phyloP scores from a whole-genome alignment of 64 coral and sea anemone species.

The Montipora sp. region DNA sequence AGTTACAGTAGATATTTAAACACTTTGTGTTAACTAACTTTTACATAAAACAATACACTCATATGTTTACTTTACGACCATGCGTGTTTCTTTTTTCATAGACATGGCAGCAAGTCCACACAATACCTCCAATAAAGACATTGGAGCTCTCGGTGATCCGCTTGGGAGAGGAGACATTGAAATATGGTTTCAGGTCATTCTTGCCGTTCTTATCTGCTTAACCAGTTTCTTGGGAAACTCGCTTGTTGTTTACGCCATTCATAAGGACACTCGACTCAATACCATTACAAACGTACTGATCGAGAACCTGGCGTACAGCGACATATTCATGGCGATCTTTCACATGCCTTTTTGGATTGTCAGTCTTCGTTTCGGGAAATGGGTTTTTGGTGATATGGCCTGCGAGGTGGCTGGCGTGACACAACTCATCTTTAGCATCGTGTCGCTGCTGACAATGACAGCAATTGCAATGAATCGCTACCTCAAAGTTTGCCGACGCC shows the following conservation, averaged over 20 bases:
- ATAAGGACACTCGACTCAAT: conserved; percentile 41
- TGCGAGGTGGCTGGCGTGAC: conserved; percentile 40
- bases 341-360: conserved; percentile 71
- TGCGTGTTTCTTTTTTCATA: not conserved
- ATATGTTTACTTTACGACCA: not conserved
- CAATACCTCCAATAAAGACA: not conserved
- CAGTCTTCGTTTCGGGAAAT: conserved; percentile 45
- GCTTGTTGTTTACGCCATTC: conserved; percentile 55
- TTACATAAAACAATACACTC: too few species aligned
- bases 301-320: conserved; percentile 56
- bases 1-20: too few species aligned
- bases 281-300: conserved; percentile 61
- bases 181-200: conserved; percentile 36
- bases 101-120: not conserved
- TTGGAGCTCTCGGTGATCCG: not conserved
- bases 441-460: conserved; percentile 59
- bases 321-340: conserved; percentile 52
- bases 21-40: too few species aligned
- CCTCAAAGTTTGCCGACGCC: conserved; percentile 44
- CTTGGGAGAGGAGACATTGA: conserved; percentile 33
- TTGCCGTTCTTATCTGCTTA: not conserved
- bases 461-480: conserved; percentile 65
- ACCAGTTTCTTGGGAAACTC: conserved; percentile 39
- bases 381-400: conserved; percentile 41
- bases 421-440: conserved; percentile 55